Evolutionary conservation across 2,113 vertebrate species (phyloP), one percentile per base, ranked within the genome.

Genomic region (Nematolebias whitei): DNA sequence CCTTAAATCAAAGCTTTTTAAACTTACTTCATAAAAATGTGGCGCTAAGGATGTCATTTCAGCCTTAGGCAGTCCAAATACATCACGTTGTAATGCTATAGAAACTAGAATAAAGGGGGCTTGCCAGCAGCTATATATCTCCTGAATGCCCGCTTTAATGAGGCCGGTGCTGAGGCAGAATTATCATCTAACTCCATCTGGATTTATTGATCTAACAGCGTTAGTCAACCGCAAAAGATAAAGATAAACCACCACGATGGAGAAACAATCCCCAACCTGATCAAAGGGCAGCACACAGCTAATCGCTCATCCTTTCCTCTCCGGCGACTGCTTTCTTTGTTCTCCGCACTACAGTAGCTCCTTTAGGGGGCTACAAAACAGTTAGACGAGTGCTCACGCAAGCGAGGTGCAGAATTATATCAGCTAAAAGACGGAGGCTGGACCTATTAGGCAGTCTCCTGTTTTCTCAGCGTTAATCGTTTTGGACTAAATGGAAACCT

Each of bases 151-250:
- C 3, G 16, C 45, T 83, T 84, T 85, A 89, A 86, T 75, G 75
- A 84, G 72, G 61, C 41, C 52, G 78, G 47, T 74, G 32, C 77
- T 73, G 69, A 77, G 59, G 62, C 59, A 71, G 74, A 86, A 76
- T 85, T 65, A 86, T 84, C 60, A 15, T 71, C 56, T 63, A 32
- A 73, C 44, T 65, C 55, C 69, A 79, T 83, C 66, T 74, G 72
- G 76, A 85, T 83, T 85, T 82, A 88, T 85, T 52, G 85, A 87
- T 81, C 65, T 20, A 62, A 78, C 47, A 63, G 73, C 76, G 71
- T 11, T 69, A 85, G 75, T 82, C 75, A 88, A 83, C 80, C 69
- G 64, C 61, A 24, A 60, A 61, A 71, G 79, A 87, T 78, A 82
- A 78, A 81, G 81, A 82, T 83, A 86, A 89, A 82, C 69, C 74